Base-by-base conservation (phyloP, 1,140 invertebrate species). In the Nixonia krombeini region DNA sequence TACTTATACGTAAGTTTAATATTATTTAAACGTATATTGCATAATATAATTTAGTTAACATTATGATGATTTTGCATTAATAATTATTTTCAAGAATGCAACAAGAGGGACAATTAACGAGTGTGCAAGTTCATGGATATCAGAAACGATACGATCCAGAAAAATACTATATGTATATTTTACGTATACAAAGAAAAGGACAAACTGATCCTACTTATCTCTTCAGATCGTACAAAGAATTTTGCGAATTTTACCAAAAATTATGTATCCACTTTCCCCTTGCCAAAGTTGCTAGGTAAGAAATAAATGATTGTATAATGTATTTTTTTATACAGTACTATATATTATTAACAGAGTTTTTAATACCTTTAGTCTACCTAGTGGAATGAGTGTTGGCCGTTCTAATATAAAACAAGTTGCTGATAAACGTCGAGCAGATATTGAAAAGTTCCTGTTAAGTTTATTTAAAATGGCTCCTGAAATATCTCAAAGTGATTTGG, bases 81-180 rank as follows among this genome's bases (percentile, higher is more conserved):
- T 21, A 21, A 21, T 21, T 21, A 21, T 21, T 21, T 38, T 82
- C 35, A 74, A 96, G 94, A 55, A 91, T 94, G 89, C 88, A 92
- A 41, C 92, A 92, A 81, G 97, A 99, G 86, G 97, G 97, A 7
- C 89, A 92, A 17, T 89, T 99, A 40, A 90, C 89, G n/a, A 89
- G 88, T 49, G 93, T 98, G 1, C 90, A 92, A 81, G 93, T 99
- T 6, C 89, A 93, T 38, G 91, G 92, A 41, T 97, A 91, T 82
- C 93, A 97, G 85, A 99, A 99, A 82, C 90, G 96, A 64, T 98
- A 97, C 80, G 95, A 96, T 82, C 96, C 96, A 15, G 96, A 99
- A 77, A 99, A 99, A 86, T 96, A 97, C 86, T 99, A 99, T 83
- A 95, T 98, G 75, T 99, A 97, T 81, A 93, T 97, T 70, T 83